Evolutionary conservation across 1,140 invertebrate species (phyloP), one percentile per base, ranked within the genome.

Genomic region (Aradophagus sp.): DNA sequence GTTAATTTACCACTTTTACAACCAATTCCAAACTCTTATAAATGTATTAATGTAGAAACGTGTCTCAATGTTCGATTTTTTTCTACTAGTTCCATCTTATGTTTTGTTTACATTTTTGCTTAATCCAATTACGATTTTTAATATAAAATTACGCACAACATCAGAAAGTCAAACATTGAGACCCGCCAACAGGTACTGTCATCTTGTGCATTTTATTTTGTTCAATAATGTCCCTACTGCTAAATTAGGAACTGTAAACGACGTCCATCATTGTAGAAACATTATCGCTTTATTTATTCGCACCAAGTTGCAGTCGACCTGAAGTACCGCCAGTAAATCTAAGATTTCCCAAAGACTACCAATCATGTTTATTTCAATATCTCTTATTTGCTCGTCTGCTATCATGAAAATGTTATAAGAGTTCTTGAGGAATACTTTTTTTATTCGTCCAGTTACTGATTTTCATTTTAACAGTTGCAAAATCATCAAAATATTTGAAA

Each of bases 221-320:
- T 58, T 53, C 53, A 56, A 61, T 66, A 73, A 67, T 73, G 59
- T 78, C 76, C 77, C 78, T 73, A 78, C 74, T 42, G 36, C 47
- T 74, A 76, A 78, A 71, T 76, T 79, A 80, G 78, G 74, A 80
- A 80, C 77, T 74, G 75, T 73, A 65, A 76, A 42, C 52, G 48
- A 53, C 55, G 39, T 61, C 52, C 45, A 47, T 48, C 12, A 29
- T 44, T 32, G 55, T 62, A 58, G 59, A 58, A 62, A 63, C 67
- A 53, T 63, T 63, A 53, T 53, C 39, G 14, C 23, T 23, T 42
- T 10, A 14, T 27, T 20, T 42, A 52, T 59, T 19, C 59, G 68
- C 68, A 71, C 50, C 63, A 65, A 74, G 61, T 65, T 71, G 58
- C 68, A 72, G 31, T 79, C 36, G 69, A 62, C 68, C 66, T 74